Evolutionary conservation across 35 echinoderm and acorn worm genomes (phyloP).

Genomic region (Patiria miniata): DNA sequence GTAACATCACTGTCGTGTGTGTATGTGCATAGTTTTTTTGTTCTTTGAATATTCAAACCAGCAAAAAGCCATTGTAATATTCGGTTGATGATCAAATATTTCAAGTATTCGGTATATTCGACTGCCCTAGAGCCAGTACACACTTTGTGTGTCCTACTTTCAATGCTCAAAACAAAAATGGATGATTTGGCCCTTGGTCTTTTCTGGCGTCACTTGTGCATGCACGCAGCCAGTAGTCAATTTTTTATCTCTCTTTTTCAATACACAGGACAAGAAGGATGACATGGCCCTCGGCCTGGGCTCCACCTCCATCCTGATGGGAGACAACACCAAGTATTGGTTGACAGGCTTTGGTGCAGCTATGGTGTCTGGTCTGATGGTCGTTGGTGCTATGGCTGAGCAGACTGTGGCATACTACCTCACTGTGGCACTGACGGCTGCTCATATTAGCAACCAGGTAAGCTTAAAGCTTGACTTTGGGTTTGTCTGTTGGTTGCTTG

Average conservation of each 20-base stretch:
- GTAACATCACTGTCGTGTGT: too few species aligned
- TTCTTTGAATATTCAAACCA: too few species aligned
- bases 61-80: too few species aligned
- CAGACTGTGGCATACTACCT: constrained; percentile 87
- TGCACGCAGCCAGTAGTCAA: background rate
- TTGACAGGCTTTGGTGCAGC: constrained; percentile 72
- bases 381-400: constrained; percentile 62
- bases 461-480: too few species aligned
- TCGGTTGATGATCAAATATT: too few species aligned
- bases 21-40: too few species aligned
- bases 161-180: too few species aligned
- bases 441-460: constrained; percentile 76
- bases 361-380: constrained; percentile 64
- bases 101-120: too few species aligned
- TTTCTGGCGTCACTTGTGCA: background rate
- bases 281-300: constrained; percentile 79
- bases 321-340: constrained; percentile 80
- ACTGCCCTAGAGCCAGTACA: too few species aligned
- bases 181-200: background rate
- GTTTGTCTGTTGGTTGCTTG: too few species aligned
- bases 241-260: too few species aligned
- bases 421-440: constrained; percentile 54
- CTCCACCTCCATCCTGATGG: constrained; percentile 80
- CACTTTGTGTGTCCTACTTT: too few species aligned
- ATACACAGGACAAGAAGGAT: constrained; percentile 83